A percentile compares a stretch with the other conserved stretches of the same genome.
These are phyloP conservation scores for Pentamera pediparva DNA, from an alignment of 53 echinoderm and acorn worm genomes.

Conservation along the genomic window DNA sequence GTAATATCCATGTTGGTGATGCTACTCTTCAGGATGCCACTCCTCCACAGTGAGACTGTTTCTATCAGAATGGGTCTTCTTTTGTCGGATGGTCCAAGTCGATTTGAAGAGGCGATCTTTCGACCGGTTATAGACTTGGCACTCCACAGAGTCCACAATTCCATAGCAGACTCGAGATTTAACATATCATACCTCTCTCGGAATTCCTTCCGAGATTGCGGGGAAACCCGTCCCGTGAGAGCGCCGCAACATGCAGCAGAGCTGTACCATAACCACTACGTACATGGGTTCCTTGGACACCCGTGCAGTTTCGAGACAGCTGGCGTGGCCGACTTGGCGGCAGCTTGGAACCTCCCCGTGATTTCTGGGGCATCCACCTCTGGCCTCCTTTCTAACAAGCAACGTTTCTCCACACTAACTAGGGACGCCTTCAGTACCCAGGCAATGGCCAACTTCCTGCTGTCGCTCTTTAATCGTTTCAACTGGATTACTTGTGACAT, in stretches of 20 bases:
- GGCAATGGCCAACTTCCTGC: slow-evolving; percentile 27
- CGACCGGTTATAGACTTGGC: slow-evolving; percentile 48
- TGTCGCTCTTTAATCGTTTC: slow-evolving; percentile 29
- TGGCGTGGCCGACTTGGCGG: slow-evolving; percentile 36
- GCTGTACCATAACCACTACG: slow-evolving; percentile 4
- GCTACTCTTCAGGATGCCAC: no score
- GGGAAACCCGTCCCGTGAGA: not conserved
- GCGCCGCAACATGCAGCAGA: not conserved
- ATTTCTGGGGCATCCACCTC: slow-evolving; percentile 38
- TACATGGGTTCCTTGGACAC: slow-evolving; percentile 44
- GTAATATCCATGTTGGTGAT: no score
- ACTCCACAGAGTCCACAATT: slow-evolving; percentile 25
- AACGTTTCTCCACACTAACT: slow-evolving; percentile 47
- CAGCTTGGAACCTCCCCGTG: slow-evolving; percentile 58
- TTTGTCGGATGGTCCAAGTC: not conserved
- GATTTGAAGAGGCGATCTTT: not conserved
- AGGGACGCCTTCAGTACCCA: slow-evolving; percentile 28
- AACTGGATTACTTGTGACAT: slow-evolving; percentile 31
- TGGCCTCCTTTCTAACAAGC: slow-evolving; percentile 34
- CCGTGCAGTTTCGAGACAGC: slow-evolving; percentile 39
- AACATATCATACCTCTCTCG: not conserved
- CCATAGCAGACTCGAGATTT: not conserved
- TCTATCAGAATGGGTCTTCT: not conserved
- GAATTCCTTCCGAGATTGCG: not conserved
- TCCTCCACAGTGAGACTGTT: no score